Conservation (phyloP, 2,113 vertebrate genomes). For the Megalops atlanticus region DNA sequence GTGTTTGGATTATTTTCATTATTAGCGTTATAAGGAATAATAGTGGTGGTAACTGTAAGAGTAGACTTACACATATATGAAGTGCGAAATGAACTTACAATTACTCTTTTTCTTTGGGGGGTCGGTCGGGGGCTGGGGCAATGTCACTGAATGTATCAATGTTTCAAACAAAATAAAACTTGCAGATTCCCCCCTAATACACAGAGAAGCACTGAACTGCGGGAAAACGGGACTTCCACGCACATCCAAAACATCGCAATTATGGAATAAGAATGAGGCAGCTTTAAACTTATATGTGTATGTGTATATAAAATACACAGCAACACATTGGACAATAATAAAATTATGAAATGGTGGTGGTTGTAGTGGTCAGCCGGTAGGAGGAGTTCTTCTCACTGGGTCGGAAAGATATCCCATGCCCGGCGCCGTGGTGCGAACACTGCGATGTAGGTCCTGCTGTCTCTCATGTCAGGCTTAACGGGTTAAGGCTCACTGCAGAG, state of each 20-base stretch:
- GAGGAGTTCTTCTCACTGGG: background rate
- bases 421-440: background rate
- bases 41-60: too few species aligned
- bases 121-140: too few species aligned
- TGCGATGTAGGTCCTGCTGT: background rate
- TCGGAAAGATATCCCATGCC: background rate
- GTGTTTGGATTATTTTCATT: too few species aligned
- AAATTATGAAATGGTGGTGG: slow-evolving; percentile 30
- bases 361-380: background rate
- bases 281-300: slow-evolving; percentile 72
- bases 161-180: slow-evolving; percentile 42
- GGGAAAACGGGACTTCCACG: slow-evolving; percentile 45
- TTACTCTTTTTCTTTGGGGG: too few species aligned
- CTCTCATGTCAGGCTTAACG: background rate
- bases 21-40: too few species aligned
- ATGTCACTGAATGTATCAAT: slow-evolving; percentile 41
- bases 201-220: slow-evolving; percentile 53
- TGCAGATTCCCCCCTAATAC: slow-evolving; percentile 42
- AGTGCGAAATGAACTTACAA: too few species aligned
- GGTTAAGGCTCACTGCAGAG: too few species aligned
- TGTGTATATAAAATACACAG: slow-evolving; percentile 69
- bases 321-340: slow-evolving; percentile 61
- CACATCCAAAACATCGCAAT: slow-evolving; percentile 56
- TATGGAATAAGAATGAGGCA: slow-evolving; percentile 63
- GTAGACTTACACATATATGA: too few species aligned